Evolutionary conservation across 2,888 invertebrate species (phyloP).

Genomic region (Yponomeuta plumbellus): DNA sequence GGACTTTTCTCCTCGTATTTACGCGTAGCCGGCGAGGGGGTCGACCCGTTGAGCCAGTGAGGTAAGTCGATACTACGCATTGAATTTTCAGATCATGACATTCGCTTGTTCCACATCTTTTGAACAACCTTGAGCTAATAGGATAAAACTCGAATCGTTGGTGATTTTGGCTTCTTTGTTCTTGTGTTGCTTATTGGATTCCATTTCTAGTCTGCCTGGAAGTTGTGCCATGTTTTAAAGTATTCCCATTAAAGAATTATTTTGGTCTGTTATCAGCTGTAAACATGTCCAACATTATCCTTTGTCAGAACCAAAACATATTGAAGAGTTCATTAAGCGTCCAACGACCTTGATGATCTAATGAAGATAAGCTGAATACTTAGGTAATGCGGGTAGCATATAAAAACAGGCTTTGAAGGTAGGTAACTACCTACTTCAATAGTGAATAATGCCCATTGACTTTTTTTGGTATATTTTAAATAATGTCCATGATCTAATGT

Average conservation of each 20-base stretch:
- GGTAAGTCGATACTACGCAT: constrained; percentile 64
- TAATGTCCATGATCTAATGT: too few species aligned
- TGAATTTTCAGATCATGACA: constrained; percentile 50
- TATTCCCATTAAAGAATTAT: background rate
- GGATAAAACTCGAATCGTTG: constrained; percentile 34
- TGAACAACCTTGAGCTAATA: constrained; percentile 64
- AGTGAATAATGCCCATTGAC: too few species aligned
- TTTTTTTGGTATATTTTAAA: too few species aligned
- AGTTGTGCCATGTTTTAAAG: background rate
- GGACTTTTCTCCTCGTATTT: constrained; percentile 43
- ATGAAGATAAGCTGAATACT: background rate
- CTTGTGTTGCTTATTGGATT: constrained; percentile 20
- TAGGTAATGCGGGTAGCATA: background rate
- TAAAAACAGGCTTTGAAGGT: background rate
- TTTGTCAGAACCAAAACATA: background rate
- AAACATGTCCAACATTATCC: background rate
- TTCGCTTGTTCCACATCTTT: constrained; percentile 30
- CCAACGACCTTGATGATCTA: constrained; percentile 7
- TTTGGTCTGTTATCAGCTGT: background rate
- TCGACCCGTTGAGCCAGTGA: constrained; percentile 25
- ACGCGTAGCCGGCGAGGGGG: constrained; percentile 30
- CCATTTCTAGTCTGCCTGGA: background rate
- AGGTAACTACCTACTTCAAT: background rate
- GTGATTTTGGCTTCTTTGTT: constrained; percentile 50
- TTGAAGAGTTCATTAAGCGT: background rate